These are phyloP conservation scores for Drosophila antonietae DNA, from an alignment of 2,888 invertebrate species.

Conservation along the genomic window DNA sequence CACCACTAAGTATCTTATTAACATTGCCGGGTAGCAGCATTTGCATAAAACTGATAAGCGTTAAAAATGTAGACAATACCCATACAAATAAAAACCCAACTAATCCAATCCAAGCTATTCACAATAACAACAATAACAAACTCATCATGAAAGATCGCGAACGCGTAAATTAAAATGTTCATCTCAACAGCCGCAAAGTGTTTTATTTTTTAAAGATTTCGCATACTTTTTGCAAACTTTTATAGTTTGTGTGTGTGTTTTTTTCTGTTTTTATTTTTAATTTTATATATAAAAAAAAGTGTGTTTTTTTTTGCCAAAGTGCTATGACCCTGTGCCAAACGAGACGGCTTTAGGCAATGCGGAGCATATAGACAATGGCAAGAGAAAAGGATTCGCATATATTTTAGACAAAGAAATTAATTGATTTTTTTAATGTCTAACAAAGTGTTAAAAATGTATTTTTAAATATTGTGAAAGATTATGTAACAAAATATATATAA, in stretches of 20 bases:
- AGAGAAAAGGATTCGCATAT: constrained; percentile 12
- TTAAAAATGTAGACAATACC: constrained; percentile 35
- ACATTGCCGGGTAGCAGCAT: constrained; percentile 45
- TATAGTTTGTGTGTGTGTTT: constrained; percentile 20
- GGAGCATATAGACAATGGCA: constrained; percentile 29
- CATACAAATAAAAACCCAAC: constrained; percentile 35
- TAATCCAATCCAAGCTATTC: constrained; percentile 33
- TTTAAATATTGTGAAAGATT: too few relatives aligned
- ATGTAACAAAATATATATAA: neutral
- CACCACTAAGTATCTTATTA: constrained; percentile 36
- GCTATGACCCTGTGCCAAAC: constrained; percentile 74
- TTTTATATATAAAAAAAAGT: constrained; percentile 10
- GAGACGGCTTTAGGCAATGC: constrained; percentile 15
- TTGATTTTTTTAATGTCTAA: neutral
- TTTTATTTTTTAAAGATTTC: constrained; percentile 33
- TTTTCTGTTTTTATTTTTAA: constrained; percentile 22
- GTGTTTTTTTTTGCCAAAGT: constrained; percentile 53
- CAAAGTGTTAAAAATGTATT: neutral
- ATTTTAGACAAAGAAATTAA: neutral
- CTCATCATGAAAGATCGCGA: constrained; percentile 53
- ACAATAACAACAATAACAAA: constrained; percentile 18
- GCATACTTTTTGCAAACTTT: constrained; percentile 58
- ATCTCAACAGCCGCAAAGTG: constrained; percentile 32
- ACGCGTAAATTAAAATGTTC: constrained; percentile 61
- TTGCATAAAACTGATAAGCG: constrained; percentile 54